phyloP scores from a whole-genome alignment of 2,888 invertebrate genomes.

The Diarsia mendica region DNA sequence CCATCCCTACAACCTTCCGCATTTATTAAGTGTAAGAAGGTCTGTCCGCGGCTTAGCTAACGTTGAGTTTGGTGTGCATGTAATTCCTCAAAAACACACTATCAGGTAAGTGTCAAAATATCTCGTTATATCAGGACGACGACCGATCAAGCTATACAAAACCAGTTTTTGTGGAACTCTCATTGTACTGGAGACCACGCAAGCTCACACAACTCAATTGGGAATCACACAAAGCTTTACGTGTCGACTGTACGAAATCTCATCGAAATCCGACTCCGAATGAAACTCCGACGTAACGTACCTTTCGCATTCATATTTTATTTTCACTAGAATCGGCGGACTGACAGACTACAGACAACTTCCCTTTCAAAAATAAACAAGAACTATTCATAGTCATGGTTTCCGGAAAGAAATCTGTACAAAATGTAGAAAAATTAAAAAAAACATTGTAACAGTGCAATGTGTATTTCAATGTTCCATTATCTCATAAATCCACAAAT shows the following conservation, averaged over 20 bases:
- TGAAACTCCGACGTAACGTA: fast-evolving
- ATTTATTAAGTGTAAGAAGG: too few relatives aligned
- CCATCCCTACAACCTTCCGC: neutral
- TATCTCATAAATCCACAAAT: slow-evolving; percentile 30
- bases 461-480: neutral
- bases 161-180: too few relatives aligned
- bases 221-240: too few relatives aligned
- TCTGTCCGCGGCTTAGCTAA: neutral
- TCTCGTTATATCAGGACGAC: neutral
- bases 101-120: neutral
- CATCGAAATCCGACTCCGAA: neutral
- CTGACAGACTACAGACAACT: too few relatives aligned
- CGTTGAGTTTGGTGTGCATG: neutral
- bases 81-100: neutral
- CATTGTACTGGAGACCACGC: too few relatives aligned
- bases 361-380: too few relatives aligned
- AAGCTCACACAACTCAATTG: too few relatives aligned
- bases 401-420: neutral
- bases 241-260: neutral
- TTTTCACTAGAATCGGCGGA: neutral
- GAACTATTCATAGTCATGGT: neutral
- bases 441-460: neutral
- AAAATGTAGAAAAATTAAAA: neutral
- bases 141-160: too few relatives aligned
- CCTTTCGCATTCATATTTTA: neutral